Percentiles rank a stretch among this genome's conserved stretches.
Evolutionary conservation across 2,113 vertebrate genomes (phyloP).

Genomic region (Bos indicus): DNA sequence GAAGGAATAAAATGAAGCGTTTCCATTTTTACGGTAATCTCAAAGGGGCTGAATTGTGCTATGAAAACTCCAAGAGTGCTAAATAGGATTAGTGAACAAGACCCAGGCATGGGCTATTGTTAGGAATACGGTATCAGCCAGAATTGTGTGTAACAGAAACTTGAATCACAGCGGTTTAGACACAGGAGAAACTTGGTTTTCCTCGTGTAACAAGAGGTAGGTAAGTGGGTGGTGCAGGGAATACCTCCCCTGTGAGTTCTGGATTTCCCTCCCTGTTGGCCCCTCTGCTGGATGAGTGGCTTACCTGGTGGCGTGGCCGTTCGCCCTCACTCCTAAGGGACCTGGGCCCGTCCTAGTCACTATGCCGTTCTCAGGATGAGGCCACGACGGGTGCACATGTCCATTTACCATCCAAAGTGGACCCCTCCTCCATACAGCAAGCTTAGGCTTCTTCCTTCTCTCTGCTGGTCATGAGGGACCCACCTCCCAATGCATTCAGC

Average conservation of each 20-base stretch:
- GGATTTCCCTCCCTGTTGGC: not conserved
- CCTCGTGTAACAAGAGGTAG: not conserved
- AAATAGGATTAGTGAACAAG: not conserved
- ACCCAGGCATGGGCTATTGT: not conserved
- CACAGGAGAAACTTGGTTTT: not conserved
- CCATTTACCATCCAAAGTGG: not conserved
- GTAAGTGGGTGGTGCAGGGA: not conserved
- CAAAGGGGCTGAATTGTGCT: not conserved
- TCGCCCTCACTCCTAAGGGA: not conserved
- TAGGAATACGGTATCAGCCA: not conserved
- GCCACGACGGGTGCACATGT: not conserved
- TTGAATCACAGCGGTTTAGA: not conserved
- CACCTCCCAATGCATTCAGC: not conserved
- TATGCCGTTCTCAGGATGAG: not conserved
- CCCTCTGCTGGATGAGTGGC: not conserved
- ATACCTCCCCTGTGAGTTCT: fast-evolving
- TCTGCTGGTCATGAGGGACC: not conserved
- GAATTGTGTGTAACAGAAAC: not conserved
- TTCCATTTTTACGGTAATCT: not conserved
- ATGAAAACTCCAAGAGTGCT: not conserved
- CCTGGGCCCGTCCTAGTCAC: not conserved
- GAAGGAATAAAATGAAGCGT: not conserved
- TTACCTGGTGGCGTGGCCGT: not conserved
- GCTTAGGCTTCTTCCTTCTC: not conserved
- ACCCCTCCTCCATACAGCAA: too few species aligned